These are phyloP conservation scores for Amphipoea oculea DNA, from an alignment of 2,888 invertebrate genomes.

Conservation along the genomic window DNA sequence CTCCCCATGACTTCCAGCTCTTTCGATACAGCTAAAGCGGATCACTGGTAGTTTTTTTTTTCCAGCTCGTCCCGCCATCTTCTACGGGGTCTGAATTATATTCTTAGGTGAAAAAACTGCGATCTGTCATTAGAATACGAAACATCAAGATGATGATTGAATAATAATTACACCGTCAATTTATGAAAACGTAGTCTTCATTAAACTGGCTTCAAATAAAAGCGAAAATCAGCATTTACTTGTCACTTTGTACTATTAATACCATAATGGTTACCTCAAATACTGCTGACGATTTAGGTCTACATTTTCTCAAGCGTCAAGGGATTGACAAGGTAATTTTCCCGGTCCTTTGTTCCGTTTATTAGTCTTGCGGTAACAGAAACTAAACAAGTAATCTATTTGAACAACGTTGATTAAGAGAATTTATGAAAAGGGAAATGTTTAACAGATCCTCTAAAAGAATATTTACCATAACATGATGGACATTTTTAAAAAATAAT, in stretches of 20 bases:
- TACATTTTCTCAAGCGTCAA: conserved; percentile 35
- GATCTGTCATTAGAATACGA: not conserved
- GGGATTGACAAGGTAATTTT: conserved; percentile 54
- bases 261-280: not conserved
- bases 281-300: conserved; percentile 2
- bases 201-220: not conserved
- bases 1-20: not conserved
- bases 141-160: not conserved
- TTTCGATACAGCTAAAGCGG: not conserved
- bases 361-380: conserved; percentile 43
- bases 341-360: conserved; percentile 43
- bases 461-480: not conserved
- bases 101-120: not conserved
- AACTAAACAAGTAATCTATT: conserved; percentile 35
- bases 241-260: conserved; percentile 8
- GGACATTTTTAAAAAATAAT: no score
- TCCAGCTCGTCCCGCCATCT: no score
- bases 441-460: not conserved
- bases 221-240: not conserved
- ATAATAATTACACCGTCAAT: not conserved
- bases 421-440: not conserved
- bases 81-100: no score
- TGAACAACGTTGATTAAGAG: conserved; percentile 18
- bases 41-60: not conserved
- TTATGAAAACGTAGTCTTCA: not conserved